Evolutionary conservation across 92 coral and sea anemone species (phyloP), one percentile per base, ranked within the genome.

Genomic region (Palythoa caribaeorum): DNA sequence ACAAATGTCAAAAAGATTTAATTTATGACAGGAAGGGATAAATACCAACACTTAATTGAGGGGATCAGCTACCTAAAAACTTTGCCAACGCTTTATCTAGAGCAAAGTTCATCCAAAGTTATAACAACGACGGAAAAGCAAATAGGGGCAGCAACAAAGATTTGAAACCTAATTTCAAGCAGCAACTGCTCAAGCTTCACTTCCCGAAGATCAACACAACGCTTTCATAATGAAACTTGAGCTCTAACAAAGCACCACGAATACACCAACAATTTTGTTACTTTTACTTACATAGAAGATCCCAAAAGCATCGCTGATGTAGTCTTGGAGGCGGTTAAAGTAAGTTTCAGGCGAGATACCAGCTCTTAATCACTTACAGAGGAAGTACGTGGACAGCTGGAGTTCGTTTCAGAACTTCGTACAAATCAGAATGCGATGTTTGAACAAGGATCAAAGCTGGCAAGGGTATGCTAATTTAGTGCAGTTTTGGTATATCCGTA

Each of bases 381-480:
- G 36, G 72, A 37, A 51, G 20, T 8, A 10, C 76, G 66, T 81
- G 76, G 54, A 38, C 44, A 48, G 35, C 8, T 0, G 6, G 80
- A 35, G 38, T 35, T 51, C 44, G 39, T 38, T 39, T 71, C 57
- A 19, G 60, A 14, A 81, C 44, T 81, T 47, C 69, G 36, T 50
- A 57, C 48, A 54, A 53, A 54, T 36, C 13, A 81, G 76, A 81
- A 44, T 81, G 76, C 62, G 2, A 66, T 66, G 86, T 66, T 81
- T 81, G 86, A 69, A 65, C 63, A 81, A 48, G 76, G 6, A 44
- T 38, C 48, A 16, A 35, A 21, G 69, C 75, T 65, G 21, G 76
- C 86, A 36, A 60, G 36, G 75, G 68, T 88, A 92, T 92, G 94
- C 94, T 84, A 92, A 92, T 92, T 92, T 65, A 15, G 35, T 77